Conservation (phyloP, 2,797 vertebrate genomes). For the Mormyrus hasselquistii region DNA sequence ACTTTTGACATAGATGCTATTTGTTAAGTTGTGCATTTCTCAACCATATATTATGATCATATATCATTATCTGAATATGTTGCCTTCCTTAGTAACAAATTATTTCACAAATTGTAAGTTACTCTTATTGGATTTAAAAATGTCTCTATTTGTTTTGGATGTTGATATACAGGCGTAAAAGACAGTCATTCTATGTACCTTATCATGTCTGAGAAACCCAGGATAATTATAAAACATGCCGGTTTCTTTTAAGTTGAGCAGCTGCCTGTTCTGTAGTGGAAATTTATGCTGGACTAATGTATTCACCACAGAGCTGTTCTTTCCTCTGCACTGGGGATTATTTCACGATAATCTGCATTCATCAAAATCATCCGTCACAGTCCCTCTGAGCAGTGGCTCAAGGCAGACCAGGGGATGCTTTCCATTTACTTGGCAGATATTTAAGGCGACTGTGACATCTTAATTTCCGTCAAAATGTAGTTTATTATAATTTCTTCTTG, state of each 20-base stretch:
- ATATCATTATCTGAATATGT: neutral
- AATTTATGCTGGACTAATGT: slow-evolving; percentile 53
- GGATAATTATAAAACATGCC: neutral
- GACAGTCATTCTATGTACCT: neutral
- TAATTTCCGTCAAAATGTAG: slow-evolving; percentile 24
- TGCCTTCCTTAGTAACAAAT: neutral
- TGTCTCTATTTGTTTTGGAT: neutral
- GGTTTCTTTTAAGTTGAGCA: slow-evolving; percentile 28
- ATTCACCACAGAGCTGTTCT: slow-evolving; percentile 62
- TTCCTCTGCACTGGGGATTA: slow-evolving; percentile 62
- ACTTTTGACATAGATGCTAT: neutral
- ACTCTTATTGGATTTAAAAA: neutral
- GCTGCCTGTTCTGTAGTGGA: slow-evolving; percentile 7
- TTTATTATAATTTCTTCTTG: slow-evolving; percentile 24
- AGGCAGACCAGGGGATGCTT: slow-evolving; percentile 15
- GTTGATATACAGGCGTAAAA: neutral
- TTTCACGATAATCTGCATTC: slow-evolving; percentile 71
- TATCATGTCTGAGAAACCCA: neutral
- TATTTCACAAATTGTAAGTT: neutral
- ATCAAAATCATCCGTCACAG: slow-evolving; percentile 67
- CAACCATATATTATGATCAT: neutral
- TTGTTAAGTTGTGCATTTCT: neutral
- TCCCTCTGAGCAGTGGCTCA: slow-evolving; percentile 23
- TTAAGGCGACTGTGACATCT: slow-evolving; percentile 14
- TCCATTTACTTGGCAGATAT: slow-evolving; percentile 26